Base-by-base conservation (phyloP, 2,113 vertebrate species). In the Centropristis striata region DNA sequence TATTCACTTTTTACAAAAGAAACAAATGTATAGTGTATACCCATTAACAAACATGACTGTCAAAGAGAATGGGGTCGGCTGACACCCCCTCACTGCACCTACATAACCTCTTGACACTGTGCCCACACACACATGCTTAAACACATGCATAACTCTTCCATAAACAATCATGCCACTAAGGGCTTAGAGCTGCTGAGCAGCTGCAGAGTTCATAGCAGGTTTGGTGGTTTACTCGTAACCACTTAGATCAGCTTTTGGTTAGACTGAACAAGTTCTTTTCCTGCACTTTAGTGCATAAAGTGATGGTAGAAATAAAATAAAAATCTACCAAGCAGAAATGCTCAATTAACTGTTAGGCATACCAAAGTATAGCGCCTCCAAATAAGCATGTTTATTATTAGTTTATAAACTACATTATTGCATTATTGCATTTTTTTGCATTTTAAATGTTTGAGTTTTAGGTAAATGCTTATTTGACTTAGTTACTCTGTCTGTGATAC, bases 101-200 rank as follows among this genome's bases (percentile, higher is more conserved):
- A 36, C 44, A 57, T 46, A 61, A 21, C 32, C 4, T n/a, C n/a
- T 41, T 53, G 47, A 65, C 61, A 39, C 49, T 20, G 11, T 0
- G 8, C 16, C 20, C 46, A 9, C 27, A 78, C 27, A 78, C 36
- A 44, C n/a, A 28, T 8, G 3, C 28, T 42, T 28, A n/a, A 53
- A 71, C 41, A 71, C 12, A 51, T 11, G 20, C 32, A 27, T 42
- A 39, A 28, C 11, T 65, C 46, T 46, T 32, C 32, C 23, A 69
- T 72, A 44, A 61, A 77, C 67, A 83, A 9, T n/a, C 13, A 39
- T 1, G 16, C 46, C 32, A 39, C 11, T 7, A 63, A 50, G 65
- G 53, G 46, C 68, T 71, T n/a, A 68, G 66, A 64, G 18, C 13
- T 6, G 32, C 8, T 16, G 37, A 60, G 49, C 79, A 85, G 58